Evolutionary conservation across 2,888 invertebrate genomes (phyloP).

Genomic region (Agrenia bidenticulata): DNA sequence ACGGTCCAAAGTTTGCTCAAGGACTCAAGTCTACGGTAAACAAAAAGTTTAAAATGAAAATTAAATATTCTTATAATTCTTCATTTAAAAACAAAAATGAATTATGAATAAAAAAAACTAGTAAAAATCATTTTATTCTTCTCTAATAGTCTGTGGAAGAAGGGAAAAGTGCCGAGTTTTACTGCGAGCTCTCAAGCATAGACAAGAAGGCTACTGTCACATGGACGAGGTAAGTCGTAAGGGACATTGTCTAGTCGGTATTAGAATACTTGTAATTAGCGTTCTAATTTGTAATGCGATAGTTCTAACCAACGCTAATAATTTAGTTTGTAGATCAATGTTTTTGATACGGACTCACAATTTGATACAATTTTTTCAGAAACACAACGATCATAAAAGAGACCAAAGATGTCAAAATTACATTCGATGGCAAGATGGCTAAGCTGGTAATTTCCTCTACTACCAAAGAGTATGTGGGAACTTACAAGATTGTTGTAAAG

Average conservation of each 20-base stretch:
- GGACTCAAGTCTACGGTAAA: constrained; percentile 74
- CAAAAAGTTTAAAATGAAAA: constrained; percentile 43
- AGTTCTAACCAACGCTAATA: too few relatives aligned
- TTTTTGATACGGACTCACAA: not conserved
- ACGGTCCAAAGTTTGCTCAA: constrained; percentile 77
- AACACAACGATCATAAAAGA: constrained; percentile 72
- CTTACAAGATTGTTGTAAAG: constrained; percentile 80
- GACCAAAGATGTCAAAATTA: constrained; percentile 73
- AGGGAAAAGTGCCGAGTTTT: constrained; percentile 75
- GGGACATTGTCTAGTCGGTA: too few relatives aligned
- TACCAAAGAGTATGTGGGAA: constrained; percentile 72
- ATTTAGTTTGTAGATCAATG: not conserved
- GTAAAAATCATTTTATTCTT: not conserved
- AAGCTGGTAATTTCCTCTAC: constrained; percentile 76
- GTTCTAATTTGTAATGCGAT: too few relatives aligned
- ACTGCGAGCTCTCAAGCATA: constrained; percentile 70
- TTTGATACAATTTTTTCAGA: constrained; percentile 56
- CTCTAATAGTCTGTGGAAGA: constrained; percentile 64
- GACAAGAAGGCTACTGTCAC: constrained; percentile 79
- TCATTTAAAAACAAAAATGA: not conserved
- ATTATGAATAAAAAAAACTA: constrained; percentile 2
- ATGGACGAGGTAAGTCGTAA: constrained; percentile 74
- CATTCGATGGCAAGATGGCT: constrained; percentile 80
- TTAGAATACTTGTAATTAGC: too few relatives aligned
- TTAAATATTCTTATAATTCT: not conserved